Base-by-base conservation (phyloP, 2,113 vertebrate species). In the Polypterus bichir region DNA sequence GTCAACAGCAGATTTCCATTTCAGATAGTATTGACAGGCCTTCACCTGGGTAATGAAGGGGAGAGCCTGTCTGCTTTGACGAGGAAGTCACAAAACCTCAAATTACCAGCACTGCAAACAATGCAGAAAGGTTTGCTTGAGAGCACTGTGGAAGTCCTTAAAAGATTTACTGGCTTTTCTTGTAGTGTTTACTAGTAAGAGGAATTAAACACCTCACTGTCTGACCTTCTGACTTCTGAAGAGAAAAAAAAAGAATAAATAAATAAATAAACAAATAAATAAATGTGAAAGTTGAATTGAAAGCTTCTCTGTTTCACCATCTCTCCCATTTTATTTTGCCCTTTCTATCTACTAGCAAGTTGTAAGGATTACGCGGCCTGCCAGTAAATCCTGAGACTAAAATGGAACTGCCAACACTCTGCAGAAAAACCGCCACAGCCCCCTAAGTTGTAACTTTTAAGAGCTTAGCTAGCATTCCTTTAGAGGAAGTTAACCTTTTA, bases 1-100 rank as follows among this genome's bases (percentile, higher is more conserved):
- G 77, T 80, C 78, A 82, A 79, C 77, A 81, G 76, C 73, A 83
- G 79, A 82, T 83, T 77, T 76, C 79, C 77, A 81, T 82, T 82
- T 79, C 76, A 81, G 81, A 82, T 83, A 83, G 79, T 78, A 77
- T 77, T 75, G 76, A 79, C 74, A 76, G 75, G 78, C 76, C 75
- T 79, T 76, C 78, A 70, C 78, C 76, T 80, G 75, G 74, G 77
- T 79, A 81, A 79, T 78, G 75, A 80, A 80, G 80, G 75, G 74
- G 77, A 74, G 76, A 76, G 69, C 74, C 79, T 71, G 78, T 69
- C 74, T n/a, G 80, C 79, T 83, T 81, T 81, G 75, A 79, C 74
- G 67, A 79, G 76, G 76, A 9, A 9, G 76, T 73, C 78, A 82
- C 78, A 78, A 81, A 81, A 76, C 79, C 76, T 69, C 69, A 74